Percentiles rank a stretch among this genome's conserved stretches.
Evolutionary conservation across 1,140 invertebrate genomes (phyloP).

Genomic region (Drosophila eugracilis): DNA sequence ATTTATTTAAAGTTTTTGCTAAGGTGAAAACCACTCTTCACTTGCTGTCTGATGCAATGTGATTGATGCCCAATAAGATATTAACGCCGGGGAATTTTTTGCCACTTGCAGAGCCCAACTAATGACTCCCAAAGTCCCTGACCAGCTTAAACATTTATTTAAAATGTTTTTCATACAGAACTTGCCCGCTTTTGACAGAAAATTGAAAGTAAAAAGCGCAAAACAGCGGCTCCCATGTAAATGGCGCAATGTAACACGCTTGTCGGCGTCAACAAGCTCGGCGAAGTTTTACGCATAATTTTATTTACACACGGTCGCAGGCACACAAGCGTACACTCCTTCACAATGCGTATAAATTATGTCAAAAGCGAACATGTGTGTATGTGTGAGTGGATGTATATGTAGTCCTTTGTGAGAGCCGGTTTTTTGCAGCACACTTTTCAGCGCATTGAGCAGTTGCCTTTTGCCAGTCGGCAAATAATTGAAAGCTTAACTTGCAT

Average conservation of each 20-base stretch:
- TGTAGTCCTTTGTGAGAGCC: constrained; percentile 24
- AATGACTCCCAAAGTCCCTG: constrained; percentile 32
- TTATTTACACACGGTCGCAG: constrained; percentile 52
- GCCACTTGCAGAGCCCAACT: constrained; percentile 12
- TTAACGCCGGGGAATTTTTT: constrained; percentile 27
- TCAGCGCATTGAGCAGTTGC: constrained; percentile 35
- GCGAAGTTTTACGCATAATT: constrained; percentile 65
- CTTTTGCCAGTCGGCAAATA: constrained; percentile 46
- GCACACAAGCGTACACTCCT: constrained; percentile 38
- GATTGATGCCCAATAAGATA: constrained; percentile 37
- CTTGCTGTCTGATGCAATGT: constrained; percentile 5
- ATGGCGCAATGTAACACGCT: constrained; percentile 56
- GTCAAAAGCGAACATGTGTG: constrained; percentile 24
- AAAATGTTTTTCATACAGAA: constrained; percentile 25
- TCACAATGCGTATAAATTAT: constrained; percentile 54
- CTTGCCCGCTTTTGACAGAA: constrained; percentile 20
- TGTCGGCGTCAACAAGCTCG: constrained; percentile 60
- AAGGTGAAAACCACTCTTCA: neutral
- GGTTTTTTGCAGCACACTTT: constrained; percentile 50
- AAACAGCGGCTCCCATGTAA: constrained; percentile 44
- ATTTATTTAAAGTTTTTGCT: neutral
- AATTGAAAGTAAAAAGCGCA: constrained; percentile 49
- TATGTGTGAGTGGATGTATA: constrained; percentile 1
- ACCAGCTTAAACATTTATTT: constrained; percentile 36
- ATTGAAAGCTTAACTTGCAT: constrained; percentile 52